Conservation (phyloP, 2,113 vertebrate species). For the Puntigrus tetrazona region DNA sequence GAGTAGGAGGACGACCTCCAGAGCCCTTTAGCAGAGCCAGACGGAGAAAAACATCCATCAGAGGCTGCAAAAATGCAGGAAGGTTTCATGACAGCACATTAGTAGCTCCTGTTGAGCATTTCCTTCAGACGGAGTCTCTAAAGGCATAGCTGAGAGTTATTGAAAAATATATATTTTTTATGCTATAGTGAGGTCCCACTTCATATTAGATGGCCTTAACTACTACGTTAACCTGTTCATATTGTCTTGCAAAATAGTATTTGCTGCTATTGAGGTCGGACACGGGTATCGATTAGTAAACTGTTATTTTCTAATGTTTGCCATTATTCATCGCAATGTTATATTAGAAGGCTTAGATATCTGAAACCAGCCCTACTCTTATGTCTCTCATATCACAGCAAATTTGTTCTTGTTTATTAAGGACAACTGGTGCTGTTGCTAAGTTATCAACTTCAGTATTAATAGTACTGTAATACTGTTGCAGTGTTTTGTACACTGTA, state of each 20-base stretch:
- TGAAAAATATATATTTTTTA: not conserved
- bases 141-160: not conserved
- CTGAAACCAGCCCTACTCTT: not conserved
- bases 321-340: too few species aligned
- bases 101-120: not conserved
- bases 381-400: not conserved
- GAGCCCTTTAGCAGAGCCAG: conserved; percentile 33
- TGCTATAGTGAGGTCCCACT: not conserved
- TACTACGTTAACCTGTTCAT: too few species aligned
- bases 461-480: too few species aligned
- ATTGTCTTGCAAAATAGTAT: too few species aligned
- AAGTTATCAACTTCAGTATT: too few species aligned
- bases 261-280: too few species aligned
- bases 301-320: too few species aligned
- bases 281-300: not conserved
- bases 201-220: too few species aligned
- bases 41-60: conserved; percentile 3
- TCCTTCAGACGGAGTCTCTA: not conserved
- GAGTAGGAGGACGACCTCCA: not conserved
- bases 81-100: not conserved
- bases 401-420: not conserved
- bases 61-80: not conserved
- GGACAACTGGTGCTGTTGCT: too few species aligned
- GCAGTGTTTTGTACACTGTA: too few species aligned
- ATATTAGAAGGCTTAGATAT: not conserved